These are phyloP conservation scores for Chesias legatella DNA, from an alignment of 2,888 invertebrate species.

Conservation along the genomic window DNA sequence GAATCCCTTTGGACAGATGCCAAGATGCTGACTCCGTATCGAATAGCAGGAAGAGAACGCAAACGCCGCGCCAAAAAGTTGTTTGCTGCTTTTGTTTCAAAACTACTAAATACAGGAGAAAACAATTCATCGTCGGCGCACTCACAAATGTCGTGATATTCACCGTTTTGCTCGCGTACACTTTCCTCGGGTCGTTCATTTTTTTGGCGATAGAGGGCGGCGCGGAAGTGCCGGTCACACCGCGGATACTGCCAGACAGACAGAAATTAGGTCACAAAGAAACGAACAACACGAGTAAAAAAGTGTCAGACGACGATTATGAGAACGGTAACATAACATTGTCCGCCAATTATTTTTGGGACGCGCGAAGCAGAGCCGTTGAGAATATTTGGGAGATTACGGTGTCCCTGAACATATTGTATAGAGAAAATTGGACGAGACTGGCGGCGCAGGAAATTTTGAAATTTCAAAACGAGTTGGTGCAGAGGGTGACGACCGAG, in stretches of 20 bases:
- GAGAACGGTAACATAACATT: slow-evolving; percentile 64
- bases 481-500: slow-evolving; percentile 89
- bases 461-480: slow-evolving; percentile 91
- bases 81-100: slow-evolving; percentile 79
- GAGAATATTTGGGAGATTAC: slow-evolving; percentile 96
- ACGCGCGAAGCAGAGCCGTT: slow-evolving; percentile 82
- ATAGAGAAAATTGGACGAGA: slow-evolving; percentile 94
- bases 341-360: slow-evolving; percentile 75
- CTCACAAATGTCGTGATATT: slow-evolving; percentile 92
- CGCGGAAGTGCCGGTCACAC: slow-evolving; percentile 74
- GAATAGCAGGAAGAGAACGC: slow-evolving; percentile 71
- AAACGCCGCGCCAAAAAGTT: slow-evolving; percentile 74
- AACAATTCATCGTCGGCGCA: slow-evolving; percentile 85
- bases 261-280: slow-evolving; percentile 77
- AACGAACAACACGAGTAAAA: slow-evolving; percentile 57
- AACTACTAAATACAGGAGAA: slow-evolving; percentile 76
- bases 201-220: slow-evolving; percentile 92
- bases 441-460: slow-evolving; percentile 88
- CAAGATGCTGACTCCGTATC: slow-evolving; percentile 76
- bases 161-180: slow-evolving; percentile 89
- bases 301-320: slow-evolving; percentile 60
- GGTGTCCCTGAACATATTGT: slow-evolving; percentile 91
- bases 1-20: slow-evolving; percentile 76
- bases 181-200: slow-evolving; percentile 87
- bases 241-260: slow-evolving; percentile 72